Conservation (phyloP, 2,888 invertebrate species). For the Leucania comma region DNA sequence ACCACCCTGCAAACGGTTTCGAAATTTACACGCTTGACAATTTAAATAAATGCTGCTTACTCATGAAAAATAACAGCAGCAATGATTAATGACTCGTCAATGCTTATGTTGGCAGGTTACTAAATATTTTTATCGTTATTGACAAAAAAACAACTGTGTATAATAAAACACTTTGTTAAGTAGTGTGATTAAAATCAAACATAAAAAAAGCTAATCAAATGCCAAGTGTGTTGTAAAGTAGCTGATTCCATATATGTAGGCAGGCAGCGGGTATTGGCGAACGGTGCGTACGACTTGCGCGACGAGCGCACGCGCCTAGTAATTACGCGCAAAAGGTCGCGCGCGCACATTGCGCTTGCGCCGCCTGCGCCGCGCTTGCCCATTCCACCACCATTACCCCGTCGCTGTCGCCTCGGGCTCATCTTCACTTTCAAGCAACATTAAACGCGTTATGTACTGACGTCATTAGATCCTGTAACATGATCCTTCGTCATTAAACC, state of each 20-base stretch:
- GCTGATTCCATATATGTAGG: slow-evolving; percentile 81
- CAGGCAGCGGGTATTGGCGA: slow-evolving; percentile 65
- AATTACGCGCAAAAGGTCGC: slow-evolving; percentile 89
- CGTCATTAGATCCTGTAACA: slow-evolving; percentile 53
- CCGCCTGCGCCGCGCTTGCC: slow-evolving; percentile 66
- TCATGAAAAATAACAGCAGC: slow-evolving; percentile 18
- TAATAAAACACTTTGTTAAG: slow-evolving; percentile 72
- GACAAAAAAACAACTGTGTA: slow-evolving; percentile 41
- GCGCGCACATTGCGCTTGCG: slow-evolving; percentile 85
- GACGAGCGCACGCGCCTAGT: slow-evolving; percentile 84
- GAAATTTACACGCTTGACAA: slow-evolving; percentile 29
- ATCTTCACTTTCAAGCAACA: slow-evolving; percentile 62
- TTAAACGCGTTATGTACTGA: slow-evolving; percentile 43
- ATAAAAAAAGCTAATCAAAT: slow-evolving; percentile 82
- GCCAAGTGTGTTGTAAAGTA: slow-evolving; percentile 79
- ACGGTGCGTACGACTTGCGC: slow-evolving; percentile 68
- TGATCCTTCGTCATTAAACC: slow-evolving; percentile 38
- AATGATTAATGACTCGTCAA: slow-evolving; percentile 59
- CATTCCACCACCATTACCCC: slow-evolving; percentile 61
- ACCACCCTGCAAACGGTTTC: slow-evolving; percentile 14
- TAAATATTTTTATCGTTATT: slow-evolving; percentile 36
- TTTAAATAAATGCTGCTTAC: slow-evolving; percentile 40
- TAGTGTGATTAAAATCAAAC: slow-evolving; percentile 80
- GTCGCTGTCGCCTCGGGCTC: slow-evolving; percentile 50
- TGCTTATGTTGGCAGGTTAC: slow-evolving; percentile 35